Evolutionary conservation across 35 echinoderm and acorn worm genomes (phyloP), one percentile per base, ranked within the genome.

Genomic region (Ophiothrix spiculata): DNA sequence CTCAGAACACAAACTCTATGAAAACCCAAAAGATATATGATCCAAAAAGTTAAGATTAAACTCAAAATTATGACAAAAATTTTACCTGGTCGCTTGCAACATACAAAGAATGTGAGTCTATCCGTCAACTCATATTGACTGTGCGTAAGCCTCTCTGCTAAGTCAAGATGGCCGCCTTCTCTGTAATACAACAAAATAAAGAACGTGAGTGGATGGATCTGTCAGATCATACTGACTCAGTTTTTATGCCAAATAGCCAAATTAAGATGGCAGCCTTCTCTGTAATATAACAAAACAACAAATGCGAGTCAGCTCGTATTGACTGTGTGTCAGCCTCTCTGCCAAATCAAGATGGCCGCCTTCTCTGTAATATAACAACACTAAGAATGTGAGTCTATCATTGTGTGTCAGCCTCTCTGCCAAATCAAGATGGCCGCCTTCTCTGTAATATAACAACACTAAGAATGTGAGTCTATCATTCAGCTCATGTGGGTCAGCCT

Each of bases 41-140:
- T n/a, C n/a, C n/a, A n/a, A n/a, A n/a, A n/a, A n/a, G n/a, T n/a
- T n/a, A n/a, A n/a, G n/a, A n/a, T n/a, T n/a, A n/a, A n/a, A n/a
- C n/a, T n/a, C n/a, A n/a, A n/a, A n/a, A n/a, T n/a, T n/a, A n/a
- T n/a, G n/a, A n/a, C n/a, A n/a, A n/a, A n/a, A n/a, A n/a, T n/a
- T n/a, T 92, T 74, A 98, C 95, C 95, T 86, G 95, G 91, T 79
- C 93, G 82, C 32, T 93, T 98, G 6, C 95, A 86, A 85, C 95
- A 98, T 12, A 98, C 88, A 91, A 88, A 98, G 73, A 90, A 91
- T 35, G 95, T 93, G 81, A 96, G 83, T 75, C 91, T 88, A 38
- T 98, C 91, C 34, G 92, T 94, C 8, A 94, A 89, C 83, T 98
- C 91, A 89, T 98, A 98, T 28, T 98, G 91, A 60, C 91, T 87